phyloP scores from a whole-genome alignment of 2,888 invertebrate genomes.

The Idaea aversata region DNA sequence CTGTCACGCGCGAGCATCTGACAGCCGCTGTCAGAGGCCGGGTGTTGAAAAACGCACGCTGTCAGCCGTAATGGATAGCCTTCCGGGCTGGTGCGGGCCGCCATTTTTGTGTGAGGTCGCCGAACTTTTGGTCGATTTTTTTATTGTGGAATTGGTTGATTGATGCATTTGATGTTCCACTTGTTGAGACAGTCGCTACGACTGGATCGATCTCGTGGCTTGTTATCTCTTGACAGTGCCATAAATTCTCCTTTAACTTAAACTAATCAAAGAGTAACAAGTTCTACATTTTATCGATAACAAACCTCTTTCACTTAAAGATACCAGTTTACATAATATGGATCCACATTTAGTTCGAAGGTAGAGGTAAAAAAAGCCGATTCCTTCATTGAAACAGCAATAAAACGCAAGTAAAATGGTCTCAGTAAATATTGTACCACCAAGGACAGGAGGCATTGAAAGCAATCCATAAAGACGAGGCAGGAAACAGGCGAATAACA shows the following conservation, averaged over 20 bases:
- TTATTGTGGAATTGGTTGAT: conserved; percentile 27
- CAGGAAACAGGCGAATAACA: conserved; percentile 48
- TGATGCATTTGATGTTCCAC: conserved; percentile 25
- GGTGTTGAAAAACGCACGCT: conserved; percentile 61
- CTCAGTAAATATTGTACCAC: neutral
- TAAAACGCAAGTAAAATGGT: conserved; percentile 6
- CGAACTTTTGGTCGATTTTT: conserved; percentile 40
- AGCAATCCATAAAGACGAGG: conserved; percentile 21
- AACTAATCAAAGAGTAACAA: neutral
- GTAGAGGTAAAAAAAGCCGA: neutral
- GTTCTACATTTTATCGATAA: neutral
- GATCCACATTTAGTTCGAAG: neutral
- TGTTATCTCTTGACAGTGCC: neutral
- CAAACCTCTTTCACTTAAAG: neutral
- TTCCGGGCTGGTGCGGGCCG: conserved; percentile 39
- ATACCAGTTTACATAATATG: neutral
- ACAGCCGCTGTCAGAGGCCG: conserved; percentile 34
- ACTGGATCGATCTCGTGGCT: neutral
- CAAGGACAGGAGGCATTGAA: conserved; percentile 3
- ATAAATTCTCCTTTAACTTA: neutral
- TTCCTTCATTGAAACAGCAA: neutral
- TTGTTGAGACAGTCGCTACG: conserved; percentile 15
- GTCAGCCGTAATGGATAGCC: conserved; percentile 73
- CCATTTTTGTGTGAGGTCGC: conserved; percentile 54
- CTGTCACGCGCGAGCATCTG: conserved; percentile 30